phyloP scores from a whole-genome alignment of 2,797 vertebrate species.

The Cryptoprocta ferox region DNA sequence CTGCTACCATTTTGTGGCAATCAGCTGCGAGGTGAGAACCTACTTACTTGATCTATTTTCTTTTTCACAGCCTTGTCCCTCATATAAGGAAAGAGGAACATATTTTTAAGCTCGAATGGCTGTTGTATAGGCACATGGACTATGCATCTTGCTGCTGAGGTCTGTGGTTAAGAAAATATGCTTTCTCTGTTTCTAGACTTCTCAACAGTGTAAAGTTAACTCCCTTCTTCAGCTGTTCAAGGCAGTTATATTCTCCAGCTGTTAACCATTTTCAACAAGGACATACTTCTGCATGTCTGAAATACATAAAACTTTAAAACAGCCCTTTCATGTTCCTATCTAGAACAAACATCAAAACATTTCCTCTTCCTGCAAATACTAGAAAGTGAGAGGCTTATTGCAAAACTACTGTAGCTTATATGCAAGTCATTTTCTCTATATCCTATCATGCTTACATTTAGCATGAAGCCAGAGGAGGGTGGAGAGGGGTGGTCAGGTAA shows the following conservation, averaged over 20 bases:
- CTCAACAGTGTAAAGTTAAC: not conserved
- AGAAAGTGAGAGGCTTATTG: not conserved
- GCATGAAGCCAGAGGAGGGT: not conserved
- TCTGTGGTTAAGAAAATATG: conserved; percentile 31
- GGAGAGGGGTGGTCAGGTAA: not conserved
- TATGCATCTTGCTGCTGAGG: not conserved
- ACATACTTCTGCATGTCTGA: conserved; percentile 8
- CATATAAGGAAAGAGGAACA: conserved; percentile 39
- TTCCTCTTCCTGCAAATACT: conserved; percentile 45
- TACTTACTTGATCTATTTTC: not conserved
- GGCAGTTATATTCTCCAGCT: conserved; percentile 27
- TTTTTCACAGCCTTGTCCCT: not conserved
- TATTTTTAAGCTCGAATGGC: conserved; percentile 4
- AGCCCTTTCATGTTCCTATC: not conserved
- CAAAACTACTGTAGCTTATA: not conserved
- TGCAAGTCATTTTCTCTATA: not conserved
- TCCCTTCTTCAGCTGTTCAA: conserved; percentile 45
- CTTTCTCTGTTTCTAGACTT: conserved; percentile 41
- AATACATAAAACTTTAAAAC: conserved; percentile 59
- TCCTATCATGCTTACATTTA: not conserved
- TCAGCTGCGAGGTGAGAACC: not conserved
- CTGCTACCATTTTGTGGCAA: not conserved
- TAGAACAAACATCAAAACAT: conserved; percentile 50
- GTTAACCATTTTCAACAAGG: conserved; percentile 41
- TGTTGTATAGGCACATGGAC: not conserved